A percentile compares a stretch with the other conserved stretches of the same genome.
Conservation (phyloP, 1,140 invertebrate species). For the Nasonia giraulti region DNA sequence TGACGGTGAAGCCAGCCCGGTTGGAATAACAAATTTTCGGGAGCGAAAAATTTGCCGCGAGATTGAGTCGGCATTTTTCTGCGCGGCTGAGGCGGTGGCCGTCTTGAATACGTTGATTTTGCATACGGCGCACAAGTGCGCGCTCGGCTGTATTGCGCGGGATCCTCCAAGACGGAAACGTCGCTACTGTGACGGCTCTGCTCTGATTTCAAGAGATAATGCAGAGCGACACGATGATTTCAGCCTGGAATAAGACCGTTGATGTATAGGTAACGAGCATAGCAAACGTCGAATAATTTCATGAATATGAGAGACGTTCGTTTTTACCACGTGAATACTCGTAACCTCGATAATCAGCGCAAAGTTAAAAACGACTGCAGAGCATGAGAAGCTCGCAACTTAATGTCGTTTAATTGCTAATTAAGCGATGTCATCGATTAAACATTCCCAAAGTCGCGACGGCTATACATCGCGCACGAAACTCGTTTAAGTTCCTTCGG, state of each 20-base stretch:
- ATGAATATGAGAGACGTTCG: too few relatives aligned
- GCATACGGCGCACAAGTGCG: not conserved
- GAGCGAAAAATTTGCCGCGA: not conserved
- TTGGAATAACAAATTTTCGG: slow-evolving; percentile 6
- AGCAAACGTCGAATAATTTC: too few relatives aligned
- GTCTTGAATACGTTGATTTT: not conserved
- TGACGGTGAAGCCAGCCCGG: too few relatives aligned
- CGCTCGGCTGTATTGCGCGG: not conserved
- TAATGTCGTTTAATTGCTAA: slow-evolving; percentile 47
- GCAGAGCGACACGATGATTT: too few relatives aligned
- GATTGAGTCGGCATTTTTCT: not conserved
- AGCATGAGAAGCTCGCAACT: not conserved
- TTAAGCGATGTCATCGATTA: slow-evolving; percentile 48
- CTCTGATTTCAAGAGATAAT: not conserved
- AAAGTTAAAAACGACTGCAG: slow-evolving; percentile 25
- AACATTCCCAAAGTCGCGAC: slow-evolving; percentile 32
- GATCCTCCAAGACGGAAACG: not conserved
- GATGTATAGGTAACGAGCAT: too few relatives aligned
- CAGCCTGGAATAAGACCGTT: too few relatives aligned
- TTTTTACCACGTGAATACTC: too few relatives aligned
- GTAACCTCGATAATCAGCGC: too few relatives aligned
- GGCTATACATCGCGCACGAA: slow-evolving; percentile 34
- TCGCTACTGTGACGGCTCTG: too few relatives aligned
- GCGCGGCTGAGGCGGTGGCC: not conserved
- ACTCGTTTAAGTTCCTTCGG: slow-evolving; percentile 46